Percentiles rank a stretch among this genome's conserved stretches.
Evolutionary conservation across 2,888 invertebrate genomes (phyloP).

Genomic region (Encarsia formosa): DNA sequence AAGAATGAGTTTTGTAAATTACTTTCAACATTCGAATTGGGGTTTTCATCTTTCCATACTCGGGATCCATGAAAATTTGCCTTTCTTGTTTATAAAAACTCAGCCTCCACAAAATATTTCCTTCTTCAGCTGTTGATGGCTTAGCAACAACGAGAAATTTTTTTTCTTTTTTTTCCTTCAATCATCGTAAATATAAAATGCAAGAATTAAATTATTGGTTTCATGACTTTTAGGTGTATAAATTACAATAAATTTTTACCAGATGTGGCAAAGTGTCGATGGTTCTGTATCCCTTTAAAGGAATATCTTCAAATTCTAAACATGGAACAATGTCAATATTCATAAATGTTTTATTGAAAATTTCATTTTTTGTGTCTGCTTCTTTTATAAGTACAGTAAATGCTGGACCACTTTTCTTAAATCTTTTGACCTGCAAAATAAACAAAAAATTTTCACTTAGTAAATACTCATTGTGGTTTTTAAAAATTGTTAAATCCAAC

Average conservation of each 20-base stretch:
- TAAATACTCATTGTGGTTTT: too few relatives aligned
- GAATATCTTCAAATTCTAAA: constrained; percentile 48
- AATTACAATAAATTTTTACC: too few relatives aligned
- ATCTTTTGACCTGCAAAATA: constrained; percentile 17
- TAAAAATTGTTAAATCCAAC: background rate
- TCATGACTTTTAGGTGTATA: too few relatives aligned
- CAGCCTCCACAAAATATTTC: constrained; percentile 55
- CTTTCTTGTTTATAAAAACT: constrained; percentile 59
- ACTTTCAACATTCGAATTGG: constrained; percentile 39
- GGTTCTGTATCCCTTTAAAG: constrained; percentile 6
- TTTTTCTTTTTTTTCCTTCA: background rate
- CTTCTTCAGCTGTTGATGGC: constrained; percentile 38
- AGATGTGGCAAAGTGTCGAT: too few relatives aligned
- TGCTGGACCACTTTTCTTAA: constrained; percentile 56
- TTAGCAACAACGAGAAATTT: constrained; percentile 56
- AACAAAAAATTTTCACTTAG: background rate
- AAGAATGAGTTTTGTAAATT: background rate
- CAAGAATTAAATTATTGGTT: background rate
- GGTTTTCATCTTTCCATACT: constrained; percentile 35
- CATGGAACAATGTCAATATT: constrained; percentile 58
- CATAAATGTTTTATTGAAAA: constrained; percentile 34
- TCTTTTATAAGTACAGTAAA: constrained; percentile 53
- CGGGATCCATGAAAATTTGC: constrained; percentile 48
- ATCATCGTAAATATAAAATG: too few relatives aligned
- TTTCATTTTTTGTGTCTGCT: constrained; percentile 33